Base-by-base conservation (phyloP, 2,113 vertebrate species). In the Mixornis gularis region DNA sequence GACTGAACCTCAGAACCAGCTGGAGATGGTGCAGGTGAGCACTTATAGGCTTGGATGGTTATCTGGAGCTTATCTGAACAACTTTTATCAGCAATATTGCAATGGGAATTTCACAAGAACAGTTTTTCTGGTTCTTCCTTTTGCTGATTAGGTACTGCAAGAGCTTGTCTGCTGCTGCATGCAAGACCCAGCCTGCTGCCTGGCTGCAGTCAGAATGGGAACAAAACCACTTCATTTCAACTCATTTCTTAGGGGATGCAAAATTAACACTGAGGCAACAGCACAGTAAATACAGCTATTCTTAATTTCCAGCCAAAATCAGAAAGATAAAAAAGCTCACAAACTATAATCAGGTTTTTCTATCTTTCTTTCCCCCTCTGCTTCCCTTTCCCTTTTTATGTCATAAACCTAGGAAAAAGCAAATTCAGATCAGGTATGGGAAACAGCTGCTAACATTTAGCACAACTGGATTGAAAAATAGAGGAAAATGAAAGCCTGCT, bases 51-150 rank as follows among this genome's bases (percentile, higher is more conserved):
- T 29, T 64, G 91, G 87, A 92, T 91, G 89, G 87, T 92, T 96
- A 96, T 89, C 92, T 96, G 70, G 59, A 93, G 87, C 81, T 95
- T 85, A 93, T 93, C 92, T 70, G 70, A 94, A 70, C 89, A 91
- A 82, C 79, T 79, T 94, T 43, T 85, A 89, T 85, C 91, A 89
- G 84, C 55, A 85, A 85, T 87, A 94, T 64, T 89, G 91, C 7
- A 3, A 85, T 25, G 52, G 72, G 81, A 93, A 79, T 93, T 95
- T 95, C 87, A 91, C 55, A 79, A 66, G 43, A 65, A 55, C 19
- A 40, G 25, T 43, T 90, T 91, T 79, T 52, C 66, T 85, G 26
- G 65, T 46, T 69, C 70, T 85, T 85, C 88, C 58, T 82, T 91
- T 82, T 73, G 59, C 59, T 38, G 63, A 91, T 92, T 55, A 63